Conservation (phyloP, 2,797 vertebrate species). For the Poeciliopsis presidionis region DNA sequence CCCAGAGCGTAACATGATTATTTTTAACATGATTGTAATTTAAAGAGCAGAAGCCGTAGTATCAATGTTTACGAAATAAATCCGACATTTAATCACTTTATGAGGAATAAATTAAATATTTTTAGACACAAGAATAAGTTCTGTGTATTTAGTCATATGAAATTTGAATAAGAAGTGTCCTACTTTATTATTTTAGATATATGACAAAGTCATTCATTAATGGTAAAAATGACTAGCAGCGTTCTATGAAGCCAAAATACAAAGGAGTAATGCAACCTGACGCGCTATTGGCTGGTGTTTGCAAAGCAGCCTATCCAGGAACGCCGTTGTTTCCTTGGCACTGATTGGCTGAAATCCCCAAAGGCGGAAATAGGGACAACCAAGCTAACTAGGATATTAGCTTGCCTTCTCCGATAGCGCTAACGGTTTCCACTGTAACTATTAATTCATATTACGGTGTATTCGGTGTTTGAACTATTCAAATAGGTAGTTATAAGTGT, state of each 20-base stretch:
- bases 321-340: neutral
- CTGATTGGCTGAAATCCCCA: too few relatives aligned
- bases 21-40: neutral
- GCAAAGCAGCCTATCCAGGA: neutral
- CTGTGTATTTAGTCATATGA: neutral
- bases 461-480: too few relatives aligned
- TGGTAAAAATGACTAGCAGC: neutral
- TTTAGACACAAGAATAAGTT: neutral
- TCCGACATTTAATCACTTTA: neutral
- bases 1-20: neutral
- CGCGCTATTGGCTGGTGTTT: neutral
- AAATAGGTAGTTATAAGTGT: too few relatives aligned
- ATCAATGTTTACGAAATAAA: neutral
- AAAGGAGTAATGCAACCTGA: neutral
- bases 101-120: neutral
- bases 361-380: too few relatives aligned
- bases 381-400: too few relatives aligned
- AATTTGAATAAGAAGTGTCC: neutral
- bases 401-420: too few relatives aligned
- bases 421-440: too few relatives aligned
- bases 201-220: neutral
- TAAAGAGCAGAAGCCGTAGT: neutral
- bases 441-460: too few relatives aligned
- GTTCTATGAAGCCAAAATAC: neutral
- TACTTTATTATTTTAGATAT: neutral